phyloP scores from a whole-genome alignment of 2,888 invertebrate species.

The Aleiodes testaceus region DNA sequence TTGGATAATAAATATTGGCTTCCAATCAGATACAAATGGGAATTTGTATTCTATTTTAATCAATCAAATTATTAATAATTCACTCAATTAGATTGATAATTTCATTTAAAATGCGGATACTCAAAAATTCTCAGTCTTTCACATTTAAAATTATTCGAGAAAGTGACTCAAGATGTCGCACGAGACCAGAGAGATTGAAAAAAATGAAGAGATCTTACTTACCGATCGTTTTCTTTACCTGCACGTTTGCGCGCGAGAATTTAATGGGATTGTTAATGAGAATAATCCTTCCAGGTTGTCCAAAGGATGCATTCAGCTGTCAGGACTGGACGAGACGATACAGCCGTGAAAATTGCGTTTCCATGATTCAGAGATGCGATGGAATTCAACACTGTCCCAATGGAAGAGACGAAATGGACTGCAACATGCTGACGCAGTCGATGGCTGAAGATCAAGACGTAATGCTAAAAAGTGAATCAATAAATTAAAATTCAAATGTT shows the following conservation, averaged over 20 bases:
- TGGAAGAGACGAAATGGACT: slow-evolving; percentile 85
- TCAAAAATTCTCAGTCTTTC: not conserved
- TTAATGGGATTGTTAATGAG: slow-evolving; percentile 2
- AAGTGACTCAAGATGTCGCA: slow-evolving; percentile 34
- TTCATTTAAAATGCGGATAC: not conserved
- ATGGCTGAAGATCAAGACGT: slow-evolving; percentile 53
- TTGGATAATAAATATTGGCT: no score
- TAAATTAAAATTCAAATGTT: slow-evolving; percentile 3
- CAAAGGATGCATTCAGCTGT: slow-evolving; percentile 80
- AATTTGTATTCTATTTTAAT: no score
- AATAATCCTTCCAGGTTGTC: slow-evolving; percentile 76
- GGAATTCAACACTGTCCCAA: slow-evolving; percentile 81
- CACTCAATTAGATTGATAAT: not conserved
- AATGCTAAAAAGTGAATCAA: slow-evolving; percentile 18
- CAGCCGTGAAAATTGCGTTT: slow-evolving; percentile 78
- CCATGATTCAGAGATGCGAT: slow-evolving; percentile 82
- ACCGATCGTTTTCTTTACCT: slow-evolving; percentile 17
- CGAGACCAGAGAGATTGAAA: not conserved
- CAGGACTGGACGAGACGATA: slow-evolving; percentile 76
- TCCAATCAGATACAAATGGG: no score
- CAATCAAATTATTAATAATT: no score
- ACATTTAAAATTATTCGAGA: not conserved
- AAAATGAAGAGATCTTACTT: slow-evolving; percentile 1
- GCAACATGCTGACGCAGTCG: slow-evolving; percentile 77
- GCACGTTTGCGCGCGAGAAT: not conserved